These are phyloP conservation scores for Nyctibius bracteatus DNA, from an alignment of 2,113 vertebrate species.

Conservation along the genomic window DNA sequence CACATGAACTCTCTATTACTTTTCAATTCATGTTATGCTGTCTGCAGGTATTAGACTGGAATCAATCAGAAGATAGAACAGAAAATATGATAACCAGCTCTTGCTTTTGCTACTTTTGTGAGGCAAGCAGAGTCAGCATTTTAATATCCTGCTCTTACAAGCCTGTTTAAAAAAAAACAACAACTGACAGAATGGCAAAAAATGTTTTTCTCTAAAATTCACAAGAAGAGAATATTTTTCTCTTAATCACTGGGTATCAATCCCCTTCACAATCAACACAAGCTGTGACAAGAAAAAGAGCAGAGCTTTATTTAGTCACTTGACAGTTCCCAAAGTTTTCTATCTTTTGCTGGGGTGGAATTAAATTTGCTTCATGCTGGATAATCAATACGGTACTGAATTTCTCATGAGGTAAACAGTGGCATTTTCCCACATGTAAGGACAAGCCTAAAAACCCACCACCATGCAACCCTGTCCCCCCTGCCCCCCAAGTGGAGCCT, in stretches of 20 bases:
- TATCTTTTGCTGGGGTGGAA: neutral
- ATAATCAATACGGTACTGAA: neutral
- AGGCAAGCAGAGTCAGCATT: neutral
- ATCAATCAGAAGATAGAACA: neutral
- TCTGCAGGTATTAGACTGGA: neutral
- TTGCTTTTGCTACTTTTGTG: neutral
- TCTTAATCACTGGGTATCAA: neutral
- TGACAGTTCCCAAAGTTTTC: conserved; percentile 12
- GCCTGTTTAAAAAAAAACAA: neutral
- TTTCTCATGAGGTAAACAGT: neutral
- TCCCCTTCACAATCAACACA: conserved; percentile 30
- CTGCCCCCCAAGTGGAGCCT: neutral
- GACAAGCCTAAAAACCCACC: neutral
- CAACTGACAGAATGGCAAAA: neutral
- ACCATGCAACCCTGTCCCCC: neutral
- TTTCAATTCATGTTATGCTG: neutral
- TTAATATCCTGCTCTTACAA: conserved; percentile 3
- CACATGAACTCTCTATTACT: neutral
- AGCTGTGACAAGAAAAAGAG: conserved; percentile 30
- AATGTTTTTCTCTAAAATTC: neutral
- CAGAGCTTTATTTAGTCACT: neutral
- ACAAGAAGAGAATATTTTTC: neutral
- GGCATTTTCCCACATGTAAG: neutral
- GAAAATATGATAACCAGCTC: neutral
- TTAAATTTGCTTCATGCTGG: neutral